A percentile compares a stretch with the other conserved stretches of the same genome.
Evolutionary conservation across 2,888 invertebrate species (phyloP).

Genomic region (Ganaspis brasiliensis): DNA sequence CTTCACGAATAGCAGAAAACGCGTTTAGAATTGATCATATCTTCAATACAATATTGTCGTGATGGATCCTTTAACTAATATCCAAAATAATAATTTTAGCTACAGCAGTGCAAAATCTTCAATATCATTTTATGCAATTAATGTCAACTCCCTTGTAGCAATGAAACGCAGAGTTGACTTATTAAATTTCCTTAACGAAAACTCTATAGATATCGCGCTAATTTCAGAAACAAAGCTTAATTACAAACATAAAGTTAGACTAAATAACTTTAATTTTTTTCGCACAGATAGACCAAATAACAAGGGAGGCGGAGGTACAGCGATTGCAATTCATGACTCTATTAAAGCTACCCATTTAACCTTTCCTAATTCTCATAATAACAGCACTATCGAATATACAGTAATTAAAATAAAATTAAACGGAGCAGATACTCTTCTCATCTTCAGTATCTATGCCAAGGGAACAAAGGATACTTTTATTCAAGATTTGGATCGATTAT

Average conservation of each 20-base stretch:
- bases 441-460: not conserved
- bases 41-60: not conserved
- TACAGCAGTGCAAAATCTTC: not conserved
- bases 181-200: not conserved
- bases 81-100: not conserved
- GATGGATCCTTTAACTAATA: not conserved
- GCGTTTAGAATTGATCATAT: not conserved
- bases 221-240: slow-evolving; percentile 23
- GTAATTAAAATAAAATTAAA: not conserved
- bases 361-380: slow-evolving; percentile 4
- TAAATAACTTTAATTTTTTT: not conserved
- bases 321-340: not conserved
- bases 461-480: not conserved
- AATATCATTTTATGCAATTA: not conserved
- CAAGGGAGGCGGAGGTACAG: not conserved
- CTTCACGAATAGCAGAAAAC: not conserved
- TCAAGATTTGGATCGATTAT: not conserved
- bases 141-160: not conserved
- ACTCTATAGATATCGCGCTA: not conserved
- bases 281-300: not conserved
- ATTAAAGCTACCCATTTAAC: slow-evolving; percentile 2
- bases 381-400: slow-evolving; percentile 1
- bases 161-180: not conserved
- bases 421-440: not conserved
- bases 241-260: not conserved